Conservation (phyloP, 2,888 invertebrate species). For the Drosophila dives region DNA sequence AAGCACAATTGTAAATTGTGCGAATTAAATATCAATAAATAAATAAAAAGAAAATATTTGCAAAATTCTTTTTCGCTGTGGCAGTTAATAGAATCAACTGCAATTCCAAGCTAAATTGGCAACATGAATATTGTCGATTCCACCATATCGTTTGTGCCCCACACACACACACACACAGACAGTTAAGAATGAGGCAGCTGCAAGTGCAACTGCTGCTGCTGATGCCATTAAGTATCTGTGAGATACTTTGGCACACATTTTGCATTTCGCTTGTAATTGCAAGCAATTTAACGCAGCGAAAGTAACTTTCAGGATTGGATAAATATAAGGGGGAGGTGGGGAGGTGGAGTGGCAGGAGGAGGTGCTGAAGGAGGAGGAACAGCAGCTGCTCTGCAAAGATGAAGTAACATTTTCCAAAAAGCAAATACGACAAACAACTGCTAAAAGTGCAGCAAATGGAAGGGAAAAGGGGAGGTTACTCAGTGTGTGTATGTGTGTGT, state of each 20-base stretch:
- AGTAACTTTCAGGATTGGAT: slow-evolving; percentile 7
- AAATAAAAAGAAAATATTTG: neutral
- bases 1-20: neutral
- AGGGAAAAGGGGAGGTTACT: neutral
- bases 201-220: slow-evolving; percentile 12
- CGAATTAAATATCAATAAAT: neutral
- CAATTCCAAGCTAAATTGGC: slow-evolving; percentile 39
- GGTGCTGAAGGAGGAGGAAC: neutral
- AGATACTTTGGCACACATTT: slow-evolving; percentile 80
- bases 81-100: slow-evolving; percentile 4
- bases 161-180: neutral
- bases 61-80: neutral
- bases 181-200: neutral
- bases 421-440: slow-evolving; percentile 52
- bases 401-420: slow-evolving; percentile 30
- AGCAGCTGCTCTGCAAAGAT: slow-evolving; percentile 1
- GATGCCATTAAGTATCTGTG: slow-evolving; percentile 73
- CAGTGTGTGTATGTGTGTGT: neutral
- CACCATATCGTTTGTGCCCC: slow-evolving; percentile 23
- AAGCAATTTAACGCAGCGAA: slow-evolving; percentile 63
- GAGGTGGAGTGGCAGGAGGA: no score
- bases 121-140: slow-evolving; percentile 41
- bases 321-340: neutral
- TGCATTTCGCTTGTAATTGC: slow-evolving; percentile 78
- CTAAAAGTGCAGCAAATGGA: slow-evolving; percentile 35